Conservation (phyloP, 2,888 invertebrate genomes). For the Noctua pronuba region DNA sequence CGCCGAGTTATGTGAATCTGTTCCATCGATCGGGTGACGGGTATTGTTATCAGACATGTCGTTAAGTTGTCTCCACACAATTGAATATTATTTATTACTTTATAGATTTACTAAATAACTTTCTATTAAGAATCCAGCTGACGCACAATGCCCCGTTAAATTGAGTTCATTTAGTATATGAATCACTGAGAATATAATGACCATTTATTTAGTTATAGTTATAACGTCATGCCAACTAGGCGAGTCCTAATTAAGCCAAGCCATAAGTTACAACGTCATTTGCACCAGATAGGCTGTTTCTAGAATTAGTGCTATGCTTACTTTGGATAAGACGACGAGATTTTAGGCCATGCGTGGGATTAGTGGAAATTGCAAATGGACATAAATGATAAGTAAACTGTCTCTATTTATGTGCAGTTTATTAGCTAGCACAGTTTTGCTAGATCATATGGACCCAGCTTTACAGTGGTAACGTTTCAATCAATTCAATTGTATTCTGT, state of each 20-base stretch:
- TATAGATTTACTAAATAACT: slow-evolving; percentile 8
- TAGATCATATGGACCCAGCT: not conserved
- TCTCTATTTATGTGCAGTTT: not conserved
- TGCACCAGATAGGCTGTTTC: slow-evolving; percentile 3
- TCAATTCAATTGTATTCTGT: slow-evolving; percentile 36
- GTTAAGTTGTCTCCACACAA: slow-evolving; percentile 13
- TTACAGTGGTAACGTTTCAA: slow-evolving; percentile 14
- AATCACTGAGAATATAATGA: slow-evolving; percentile 31
- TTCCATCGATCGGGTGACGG: not conserved
- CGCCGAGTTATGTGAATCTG: slow-evolving; percentile 16
- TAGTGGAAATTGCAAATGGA: not conserved
- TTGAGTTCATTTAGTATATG: slow-evolving; percentile 28
- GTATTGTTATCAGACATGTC: slow-evolving; percentile 14
- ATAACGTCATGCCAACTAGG: slow-evolving; percentile 9
- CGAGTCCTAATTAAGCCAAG: slow-evolving; percentile 33
- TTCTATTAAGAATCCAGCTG: slow-evolving; percentile 21
- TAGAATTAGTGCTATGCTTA: not conserved
- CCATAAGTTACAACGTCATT: slow-evolving; percentile 21
- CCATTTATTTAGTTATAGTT: slow-evolving; percentile 14
- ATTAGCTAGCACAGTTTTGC: not conserved
- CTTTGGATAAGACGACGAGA: slow-evolving; percentile 7
- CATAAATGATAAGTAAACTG: not conserved
- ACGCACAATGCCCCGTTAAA: slow-evolving; percentile 17
- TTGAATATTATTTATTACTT: slow-evolving; percentile 5
- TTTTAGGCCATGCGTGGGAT: slow-evolving; percentile 26